phyloP scores from a whole-genome alignment of 2,797 vertebrate genomes.

The Novumbra hubbsi region DNA sequence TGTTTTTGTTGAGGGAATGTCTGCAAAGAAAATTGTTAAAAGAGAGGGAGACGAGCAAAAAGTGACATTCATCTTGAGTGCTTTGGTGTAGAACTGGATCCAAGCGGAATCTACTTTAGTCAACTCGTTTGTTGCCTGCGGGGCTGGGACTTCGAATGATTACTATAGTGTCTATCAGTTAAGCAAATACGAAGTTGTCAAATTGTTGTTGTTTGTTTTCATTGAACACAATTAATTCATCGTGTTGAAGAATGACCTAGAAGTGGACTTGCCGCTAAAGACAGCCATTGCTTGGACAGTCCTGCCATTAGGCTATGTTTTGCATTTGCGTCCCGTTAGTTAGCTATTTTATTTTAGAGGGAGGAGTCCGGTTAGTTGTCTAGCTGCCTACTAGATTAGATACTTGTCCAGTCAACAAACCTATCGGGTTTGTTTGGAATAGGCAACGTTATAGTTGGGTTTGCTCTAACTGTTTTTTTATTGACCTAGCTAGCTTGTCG shows the following conservation, averaged over 20 bases:
- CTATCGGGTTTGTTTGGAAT: background rate
- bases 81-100: constrained; percentile 9
- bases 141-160: constrained; percentile 16
- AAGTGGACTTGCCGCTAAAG: background rate
- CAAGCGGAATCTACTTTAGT: background rate
- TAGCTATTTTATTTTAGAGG: background rate
- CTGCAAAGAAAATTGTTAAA: background rate
- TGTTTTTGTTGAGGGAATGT: constrained; percentile 62
- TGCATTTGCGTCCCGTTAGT: background rate
- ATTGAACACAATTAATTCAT: constrained; percentile 6
- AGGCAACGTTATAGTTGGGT: background rate
- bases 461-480: background rate
- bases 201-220: background rate
- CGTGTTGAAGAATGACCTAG: constrained; percentile 5
- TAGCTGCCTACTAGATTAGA: background rate
- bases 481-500: background rate
- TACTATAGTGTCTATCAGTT: constrained; percentile 16
- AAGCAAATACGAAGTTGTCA: constrained; percentile 54
- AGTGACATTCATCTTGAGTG: constrained; percentile 38
- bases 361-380: background rate
- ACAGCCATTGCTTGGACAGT: background rate
- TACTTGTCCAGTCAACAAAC: background rate
- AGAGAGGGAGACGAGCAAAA: constrained; percentile 17
- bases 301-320: background rate
- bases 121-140: constrained; percentile 19